A percentile compares a stretch with the other conserved stretches of the same genome.
Conservation (phyloP, 2,888 invertebrate species). For the Siphlonurus alternatus region DNA sequence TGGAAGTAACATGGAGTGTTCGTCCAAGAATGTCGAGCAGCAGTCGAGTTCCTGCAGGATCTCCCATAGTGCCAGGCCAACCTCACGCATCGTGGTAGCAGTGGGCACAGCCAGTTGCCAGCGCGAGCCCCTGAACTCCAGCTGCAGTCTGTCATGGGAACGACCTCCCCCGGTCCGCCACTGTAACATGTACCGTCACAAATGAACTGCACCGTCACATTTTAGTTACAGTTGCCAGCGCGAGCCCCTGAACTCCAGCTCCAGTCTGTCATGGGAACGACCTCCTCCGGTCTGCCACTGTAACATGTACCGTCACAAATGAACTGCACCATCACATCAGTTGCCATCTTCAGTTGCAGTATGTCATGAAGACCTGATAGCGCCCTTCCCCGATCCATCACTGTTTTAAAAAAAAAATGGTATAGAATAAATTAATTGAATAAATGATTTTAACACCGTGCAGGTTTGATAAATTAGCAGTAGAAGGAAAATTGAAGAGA, state of each 20-base stretch:
- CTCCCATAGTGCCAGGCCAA: constrained; percentile 30
- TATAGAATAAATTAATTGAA: no score
- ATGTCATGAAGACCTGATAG: no score
- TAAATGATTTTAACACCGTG: no score
- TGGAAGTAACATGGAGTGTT: constrained; percentile 21
- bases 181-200: constrained; percentile 22
- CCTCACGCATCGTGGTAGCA: constrained; percentile 41
- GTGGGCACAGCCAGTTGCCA: constrained; percentile 37
- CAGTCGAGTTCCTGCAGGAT: constrained; percentile 21
- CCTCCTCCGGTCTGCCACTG: constrained; percentile 45
- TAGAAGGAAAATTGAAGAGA: no score
- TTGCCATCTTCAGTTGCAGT: no score
- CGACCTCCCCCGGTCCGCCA: constrained; percentile 43
- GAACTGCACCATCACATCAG: no score
- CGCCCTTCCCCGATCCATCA: no score
- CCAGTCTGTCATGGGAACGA: constrained; percentile 38
- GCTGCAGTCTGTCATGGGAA: constrained; percentile 37
- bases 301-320: no score
- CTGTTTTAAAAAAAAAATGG: no score
- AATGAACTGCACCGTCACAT: no score
- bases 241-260: constrained; percentile 40
- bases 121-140: constrained; percentile 41
- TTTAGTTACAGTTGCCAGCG: constrained; percentile 39
- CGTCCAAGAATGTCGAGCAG: constrained; percentile 30
- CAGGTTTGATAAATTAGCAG: no score